Evolutionary conservation across 2,888 invertebrate genomes (phyloP), one percentile per base, ranked within the genome.

Genomic region (Patella depressa): DNA sequence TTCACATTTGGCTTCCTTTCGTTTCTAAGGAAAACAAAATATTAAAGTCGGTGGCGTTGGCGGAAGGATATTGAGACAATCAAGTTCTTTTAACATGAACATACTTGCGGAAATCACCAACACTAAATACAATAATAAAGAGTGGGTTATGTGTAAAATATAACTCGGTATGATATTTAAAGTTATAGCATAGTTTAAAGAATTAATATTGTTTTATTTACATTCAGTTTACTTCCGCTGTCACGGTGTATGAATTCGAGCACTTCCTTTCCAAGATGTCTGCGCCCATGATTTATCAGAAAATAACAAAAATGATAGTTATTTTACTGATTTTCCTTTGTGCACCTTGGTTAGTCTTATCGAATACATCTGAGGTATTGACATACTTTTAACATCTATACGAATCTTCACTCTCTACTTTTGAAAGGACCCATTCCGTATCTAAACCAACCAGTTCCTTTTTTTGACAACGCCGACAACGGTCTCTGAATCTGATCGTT

Each of bases 1-100:
- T 9, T 9, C 45, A 9, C 45, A 45, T 45, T 45, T 45, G 45
- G 9, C 9, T 45, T 45, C 45, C 9, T 45, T 55, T 14, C 29
- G 73, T 72, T 84, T 87, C 86, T 86, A 88, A 84, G 86, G 88
- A 89, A 87, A 89, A 89, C 88, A 89, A 86, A 86, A 75, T 72
- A n/a, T 29, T 34, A 71, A 24, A 0, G 72, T 71, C 24, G 72
- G 72, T 65, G n/a, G n/a, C 9, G 65, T 65, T 19, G 65, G n/a
- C 65, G 19, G 65, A n/a, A 9, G n/a, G 19, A n/a, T 65, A n/a
- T 65, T 65, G 14, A n/a, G 7, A 65, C 65, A 19, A n/a, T n/a
- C 0, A n/a, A 17, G 17, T 45, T 29, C n/a, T 14, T 9, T 12
- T 53, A 17, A 2, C 19, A n/a, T n/a, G 11, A 14, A 19, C 53